These are phyloP conservation scores for Argentina silus DNA, from an alignment of 2,797 vertebrate genomes.

Conservation along the genomic window DNA sequence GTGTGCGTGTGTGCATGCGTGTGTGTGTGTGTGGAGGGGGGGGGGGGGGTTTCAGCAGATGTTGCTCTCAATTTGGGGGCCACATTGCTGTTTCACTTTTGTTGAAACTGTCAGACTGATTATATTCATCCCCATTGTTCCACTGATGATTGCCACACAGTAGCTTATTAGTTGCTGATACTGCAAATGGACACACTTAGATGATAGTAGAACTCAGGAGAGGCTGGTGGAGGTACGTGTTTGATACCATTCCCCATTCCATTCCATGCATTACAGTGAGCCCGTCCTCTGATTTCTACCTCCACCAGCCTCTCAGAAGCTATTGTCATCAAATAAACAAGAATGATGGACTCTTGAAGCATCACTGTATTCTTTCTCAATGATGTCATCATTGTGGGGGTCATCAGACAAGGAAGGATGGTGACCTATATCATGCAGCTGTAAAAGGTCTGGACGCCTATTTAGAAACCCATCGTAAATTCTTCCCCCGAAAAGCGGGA, in stretches of 20 bases:
- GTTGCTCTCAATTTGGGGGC: neutral
- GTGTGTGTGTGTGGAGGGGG: neutral
- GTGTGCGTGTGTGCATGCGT: constrained; percentile 4
- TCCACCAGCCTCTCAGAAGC: neutral
- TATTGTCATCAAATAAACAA: neutral
- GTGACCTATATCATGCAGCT: neutral
- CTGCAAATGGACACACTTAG: neutral
- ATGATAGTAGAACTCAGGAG: too few species aligned
- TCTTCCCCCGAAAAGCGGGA: neutral
- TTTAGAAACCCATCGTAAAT: neutral
- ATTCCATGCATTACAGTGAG: too few species aligned
- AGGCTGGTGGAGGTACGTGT: too few species aligned
- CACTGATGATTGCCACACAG: neutral
- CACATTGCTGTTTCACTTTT: neutral
- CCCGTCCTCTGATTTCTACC: too few species aligned
- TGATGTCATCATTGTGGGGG: neutral
- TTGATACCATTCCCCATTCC: too few species aligned
- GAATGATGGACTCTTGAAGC: neutral
- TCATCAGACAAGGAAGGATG: neutral
- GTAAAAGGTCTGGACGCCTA: neutral
- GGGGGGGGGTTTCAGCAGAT: neutral
- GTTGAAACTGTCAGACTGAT: neutral
- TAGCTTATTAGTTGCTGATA: neutral
- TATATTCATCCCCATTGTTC: neutral
- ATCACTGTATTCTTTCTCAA: neutral